A percentile compares a stretch with the other conserved stretches of the same genome.
Evolutionary conservation across 2,797 vertebrate genomes (phyloP).

Genomic region (Coilia nasus): DNA sequence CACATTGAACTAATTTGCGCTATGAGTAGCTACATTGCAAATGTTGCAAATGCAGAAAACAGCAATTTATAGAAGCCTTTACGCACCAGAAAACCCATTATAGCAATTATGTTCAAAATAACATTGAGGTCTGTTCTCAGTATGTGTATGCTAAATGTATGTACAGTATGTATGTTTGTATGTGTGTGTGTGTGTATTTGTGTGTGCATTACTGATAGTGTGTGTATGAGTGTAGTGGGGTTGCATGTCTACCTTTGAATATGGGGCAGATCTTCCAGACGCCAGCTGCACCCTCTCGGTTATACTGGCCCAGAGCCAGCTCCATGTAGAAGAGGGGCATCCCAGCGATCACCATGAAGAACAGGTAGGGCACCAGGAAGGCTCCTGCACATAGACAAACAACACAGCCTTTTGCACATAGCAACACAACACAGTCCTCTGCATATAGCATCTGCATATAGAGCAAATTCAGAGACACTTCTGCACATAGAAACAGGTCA

Average conservation of each 20-base stretch:
- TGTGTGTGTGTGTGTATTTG: background rate
- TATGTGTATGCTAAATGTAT: too few relatives aligned
- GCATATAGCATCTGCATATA: background rate
- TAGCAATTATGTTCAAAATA: too few relatives aligned
- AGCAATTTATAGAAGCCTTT: too few relatives aligned
- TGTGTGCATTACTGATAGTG: background rate
- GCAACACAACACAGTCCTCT: background rate
- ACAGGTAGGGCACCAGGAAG: constrained; percentile 88
- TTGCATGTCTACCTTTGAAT: constrained; percentile 81
- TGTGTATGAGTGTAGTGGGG: background rate
- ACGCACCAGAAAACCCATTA: too few relatives aligned
- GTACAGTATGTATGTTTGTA: background rate
- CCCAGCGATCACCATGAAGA: constrained; percentile 92
- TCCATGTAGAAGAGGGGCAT: constrained; percentile 95
- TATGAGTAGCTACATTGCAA: too few relatives aligned
- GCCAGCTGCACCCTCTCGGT: constrained; percentile 86
- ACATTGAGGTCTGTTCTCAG: too few relatives aligned
- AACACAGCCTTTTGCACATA: too few relatives aligned
- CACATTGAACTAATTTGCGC: background rate
- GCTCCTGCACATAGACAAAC: too few relatives aligned
- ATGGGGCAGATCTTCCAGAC: constrained; percentile 93
- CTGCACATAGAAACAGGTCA: too few relatives aligned
- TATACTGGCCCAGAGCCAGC: constrained; percentile 92
- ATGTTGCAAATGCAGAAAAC: too few relatives aligned
- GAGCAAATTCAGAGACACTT: background rate